Conservation (phyloP, 2,797 vertebrate genomes). For the Trichosurus vulpecula region DNA sequence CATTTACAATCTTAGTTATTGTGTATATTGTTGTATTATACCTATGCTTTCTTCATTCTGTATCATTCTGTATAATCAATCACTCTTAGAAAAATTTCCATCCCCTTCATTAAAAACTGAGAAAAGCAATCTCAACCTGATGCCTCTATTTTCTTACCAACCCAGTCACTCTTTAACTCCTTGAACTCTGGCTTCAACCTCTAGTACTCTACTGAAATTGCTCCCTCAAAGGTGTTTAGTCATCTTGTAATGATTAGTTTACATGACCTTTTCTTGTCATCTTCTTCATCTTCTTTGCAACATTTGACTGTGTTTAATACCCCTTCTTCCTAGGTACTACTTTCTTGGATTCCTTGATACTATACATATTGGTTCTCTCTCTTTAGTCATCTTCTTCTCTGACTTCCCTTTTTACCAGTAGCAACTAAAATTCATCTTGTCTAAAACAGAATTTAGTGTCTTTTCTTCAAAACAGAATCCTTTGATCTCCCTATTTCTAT, state of each 20-base stretch:
- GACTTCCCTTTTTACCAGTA: neutral
- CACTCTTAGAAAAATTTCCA: neutral
- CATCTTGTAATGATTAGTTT: neutral
- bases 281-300: neutral
- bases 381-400: neutral
- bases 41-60: neutral
- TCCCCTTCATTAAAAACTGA: neutral
- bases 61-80: neutral
- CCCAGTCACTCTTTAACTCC: neutral
- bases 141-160: neutral
- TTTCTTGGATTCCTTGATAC: neutral
- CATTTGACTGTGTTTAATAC: neutral
- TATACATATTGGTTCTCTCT: neutral
- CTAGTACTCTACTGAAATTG: neutral
- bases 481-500: neutral
- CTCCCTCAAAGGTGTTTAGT: neutral
- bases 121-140: neutral
- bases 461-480: neutral
- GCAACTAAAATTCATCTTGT: neutral
- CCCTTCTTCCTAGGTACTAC: neutral
- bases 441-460: neutral
- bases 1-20: neutral
- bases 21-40: neutral
- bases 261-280: neutral
- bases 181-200: neutral